phyloP scores from a whole-genome alignment of 2,113 vertebrate genomes.

The Silurus meridionalis region DNA sequence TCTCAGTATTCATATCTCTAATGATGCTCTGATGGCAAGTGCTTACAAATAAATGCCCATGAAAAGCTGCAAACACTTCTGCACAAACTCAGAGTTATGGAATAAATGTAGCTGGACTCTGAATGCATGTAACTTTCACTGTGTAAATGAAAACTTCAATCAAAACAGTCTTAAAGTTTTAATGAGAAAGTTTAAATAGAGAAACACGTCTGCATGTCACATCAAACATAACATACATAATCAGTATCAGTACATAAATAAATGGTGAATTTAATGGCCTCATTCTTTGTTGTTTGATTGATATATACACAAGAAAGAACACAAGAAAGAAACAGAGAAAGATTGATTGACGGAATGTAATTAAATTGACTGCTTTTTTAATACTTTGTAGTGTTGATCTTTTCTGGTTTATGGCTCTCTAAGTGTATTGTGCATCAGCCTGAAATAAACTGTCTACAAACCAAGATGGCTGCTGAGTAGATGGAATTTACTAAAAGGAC shows the following conservation, averaged over 20 bases:
- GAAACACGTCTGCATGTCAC: neutral
- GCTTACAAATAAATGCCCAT: neutral
- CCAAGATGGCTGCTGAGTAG: no score
- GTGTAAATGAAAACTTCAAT: neutral
- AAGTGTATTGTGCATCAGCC: no score
- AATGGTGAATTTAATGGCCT: neutral
- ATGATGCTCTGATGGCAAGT: neutral
- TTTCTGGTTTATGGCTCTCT: no score
- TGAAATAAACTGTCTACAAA: no score
- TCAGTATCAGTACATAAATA: no score
- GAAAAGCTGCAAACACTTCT: neutral
- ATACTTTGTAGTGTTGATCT: no score
- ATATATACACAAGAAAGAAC: neutral
- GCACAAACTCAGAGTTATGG: neutral
- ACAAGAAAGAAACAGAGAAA: no score
- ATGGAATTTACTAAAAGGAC: no score
- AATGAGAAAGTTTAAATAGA: neutral
- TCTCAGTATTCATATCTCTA: neutral
- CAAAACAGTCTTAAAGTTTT: neutral
- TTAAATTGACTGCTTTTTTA: no score
- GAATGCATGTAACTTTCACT: neutral
- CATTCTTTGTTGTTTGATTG: neutral
- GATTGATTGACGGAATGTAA: no score
- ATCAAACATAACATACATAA: no score
- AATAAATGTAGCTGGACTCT: neutral